Percentiles rank a stretch among this genome's conserved stretches.
Evolutionary conservation across 2,888 invertebrate genomes (phyloP).

Genomic region (Caenorhabditis sp.): DNA sequence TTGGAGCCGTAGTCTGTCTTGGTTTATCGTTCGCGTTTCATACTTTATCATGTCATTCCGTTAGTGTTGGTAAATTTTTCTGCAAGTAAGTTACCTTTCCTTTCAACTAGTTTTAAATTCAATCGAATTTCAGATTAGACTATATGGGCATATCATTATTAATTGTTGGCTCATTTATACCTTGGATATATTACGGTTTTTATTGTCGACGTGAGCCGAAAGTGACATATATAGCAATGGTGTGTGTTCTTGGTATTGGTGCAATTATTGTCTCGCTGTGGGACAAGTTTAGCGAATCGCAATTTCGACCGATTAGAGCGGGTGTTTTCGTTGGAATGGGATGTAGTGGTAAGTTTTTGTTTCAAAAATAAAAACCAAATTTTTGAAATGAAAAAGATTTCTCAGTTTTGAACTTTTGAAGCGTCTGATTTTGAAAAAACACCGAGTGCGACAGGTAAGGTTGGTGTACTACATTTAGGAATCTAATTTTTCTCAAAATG

Average conservation of each 20-base stretch:
- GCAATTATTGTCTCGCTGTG: slow-evolving; percentile 90
- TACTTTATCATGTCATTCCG: slow-evolving; percentile 96
- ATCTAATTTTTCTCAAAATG: too few species aligned
- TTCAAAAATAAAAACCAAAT: background rate
- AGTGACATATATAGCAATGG: slow-evolving; percentile 78
- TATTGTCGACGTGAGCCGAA: slow-evolving; percentile 79
- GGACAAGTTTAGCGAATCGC: slow-evolving; percentile 95
- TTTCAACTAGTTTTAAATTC: background rate
- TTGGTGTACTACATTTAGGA: too few species aligned
- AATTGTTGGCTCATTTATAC: slow-evolving; percentile 98
- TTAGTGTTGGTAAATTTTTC: slow-evolving; percentile 93
- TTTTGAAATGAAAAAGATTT: slow-evolving; percentile 8
- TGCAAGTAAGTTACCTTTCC: slow-evolving; percentile 85
- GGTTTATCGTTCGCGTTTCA: slow-evolving; percentile 97
- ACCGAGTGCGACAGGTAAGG: too few species aligned
- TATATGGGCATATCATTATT: slow-evolving; percentile 97
- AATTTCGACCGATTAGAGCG: slow-evolving; percentile 88
- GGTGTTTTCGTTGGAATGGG: slow-evolving; percentile 85
- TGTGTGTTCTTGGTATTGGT: slow-evolving; percentile 47
- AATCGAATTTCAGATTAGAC: slow-evolving; percentile 79
- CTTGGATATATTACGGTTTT: slow-evolving; percentile 99
- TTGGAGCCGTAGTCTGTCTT: slow-evolving; percentile 93
- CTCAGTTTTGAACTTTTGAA: too few species aligned
- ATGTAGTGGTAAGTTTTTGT: slow-evolving; percentile 47
- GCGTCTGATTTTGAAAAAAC: too few species aligned